These are phyloP conservation scores for Vanessa cardui DNA, from an alignment of 2,888 invertebrate species.

Conservation along the genomic window DNA sequence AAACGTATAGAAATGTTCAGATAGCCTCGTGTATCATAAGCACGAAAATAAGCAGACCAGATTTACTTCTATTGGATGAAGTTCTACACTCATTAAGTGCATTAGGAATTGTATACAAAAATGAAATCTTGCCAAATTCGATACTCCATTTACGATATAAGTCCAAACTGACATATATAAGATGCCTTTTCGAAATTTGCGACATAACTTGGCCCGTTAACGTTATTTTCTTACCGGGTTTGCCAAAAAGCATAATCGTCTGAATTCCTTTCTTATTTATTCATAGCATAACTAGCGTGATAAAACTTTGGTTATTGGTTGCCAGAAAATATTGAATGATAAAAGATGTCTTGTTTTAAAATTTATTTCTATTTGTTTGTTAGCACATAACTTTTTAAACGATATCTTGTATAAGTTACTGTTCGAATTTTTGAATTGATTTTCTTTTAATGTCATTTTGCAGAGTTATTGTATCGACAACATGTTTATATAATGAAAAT, in stretches of 20 bases:
- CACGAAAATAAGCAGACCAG: not conserved
- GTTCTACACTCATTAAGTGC: conserved; percentile 31
- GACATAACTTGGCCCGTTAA: conserved; percentile 36
- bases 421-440: too few species aligned
- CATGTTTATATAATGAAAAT: too few species aligned
- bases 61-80: conserved; percentile 14
- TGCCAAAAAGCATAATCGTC: conserved; percentile 37
- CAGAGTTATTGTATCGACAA: too few species aligned
- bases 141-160: conserved; percentile 18
- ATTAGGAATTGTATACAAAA: conserved; percentile 31
- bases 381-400: not conserved
- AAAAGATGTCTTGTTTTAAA: not conserved
- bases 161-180: conserved; percentile 28
- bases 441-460: too few species aligned
- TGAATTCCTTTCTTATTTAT: conserved; percentile 32
- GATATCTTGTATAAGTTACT: too few species aligned
- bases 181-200: conserved; percentile 34
- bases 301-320: conserved; percentile 28
- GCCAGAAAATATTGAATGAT: conserved; percentile 18
- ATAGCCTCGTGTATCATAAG: too few species aligned
- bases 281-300: conserved; percentile 24
- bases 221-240: conserved; percentile 31
- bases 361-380: not conserved
- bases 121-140: conserved; percentile 31
- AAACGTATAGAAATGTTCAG: too few species aligned